Conservation (phyloP, 2,888 invertebrate species). For the Drosophila falleni region DNA sequence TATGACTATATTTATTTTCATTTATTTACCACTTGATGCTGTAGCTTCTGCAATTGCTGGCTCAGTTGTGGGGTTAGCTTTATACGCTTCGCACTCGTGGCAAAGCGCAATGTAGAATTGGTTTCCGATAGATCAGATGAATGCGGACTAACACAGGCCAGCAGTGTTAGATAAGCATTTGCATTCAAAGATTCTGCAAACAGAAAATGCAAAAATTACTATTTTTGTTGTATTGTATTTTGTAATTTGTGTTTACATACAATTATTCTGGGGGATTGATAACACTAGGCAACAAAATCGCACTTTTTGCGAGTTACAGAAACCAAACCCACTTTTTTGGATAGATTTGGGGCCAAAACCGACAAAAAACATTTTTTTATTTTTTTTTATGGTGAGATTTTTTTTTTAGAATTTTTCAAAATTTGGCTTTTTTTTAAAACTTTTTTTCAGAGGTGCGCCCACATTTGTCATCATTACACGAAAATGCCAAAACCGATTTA, state of each 20-base stretch:
- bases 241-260: not conserved
- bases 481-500: too few species aligned
- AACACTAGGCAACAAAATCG: too few species aligned
- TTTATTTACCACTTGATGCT: not conserved
- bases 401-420: too few species aligned
- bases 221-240: not conserved
- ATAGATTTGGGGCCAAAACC: too few species aligned
- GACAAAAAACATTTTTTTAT: too few species aligned
- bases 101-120: not conserved
- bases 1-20: not conserved
- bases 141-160: not conserved
- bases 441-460: too few species aligned
- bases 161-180: not conserved
- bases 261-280: too few species aligned
- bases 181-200: constrained; percentile 2
- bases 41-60: not conserved
- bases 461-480: too few species aligned
- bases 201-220: not conserved
- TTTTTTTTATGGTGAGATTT: too few species aligned
- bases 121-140: not conserved
- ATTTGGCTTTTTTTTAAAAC: too few species aligned
- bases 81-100: not conserved
- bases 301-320: too few species aligned
- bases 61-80: not conserved
- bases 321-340: too few species aligned